A percentile compares a stretch with the other conserved stretches of the same genome.
phyloP scores from a whole-genome alignment of 1,140 invertebrate species.

The Zaprionus gabonicus region DNA sequence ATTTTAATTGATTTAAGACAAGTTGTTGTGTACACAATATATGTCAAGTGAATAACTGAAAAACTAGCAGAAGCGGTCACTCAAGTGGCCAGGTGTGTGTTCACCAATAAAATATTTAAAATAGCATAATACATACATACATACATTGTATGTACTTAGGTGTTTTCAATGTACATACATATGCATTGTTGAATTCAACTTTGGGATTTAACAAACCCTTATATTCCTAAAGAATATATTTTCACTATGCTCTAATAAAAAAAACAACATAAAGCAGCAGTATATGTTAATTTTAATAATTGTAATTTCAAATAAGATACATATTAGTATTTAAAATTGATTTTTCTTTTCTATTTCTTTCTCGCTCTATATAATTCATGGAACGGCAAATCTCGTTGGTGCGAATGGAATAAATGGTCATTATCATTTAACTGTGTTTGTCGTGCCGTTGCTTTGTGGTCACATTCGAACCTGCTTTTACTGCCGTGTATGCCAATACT shows the following conservation, averaged over 20 bases:
- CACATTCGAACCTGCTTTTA: slow-evolving; percentile 58
- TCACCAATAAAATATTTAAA: slow-evolving; percentile 26
- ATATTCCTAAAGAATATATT: not conserved
- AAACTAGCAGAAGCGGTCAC: slow-evolving; percentile 8
- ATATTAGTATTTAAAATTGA: slow-evolving; percentile 74
- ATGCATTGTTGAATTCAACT: not conserved
- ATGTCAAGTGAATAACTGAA: not conserved
- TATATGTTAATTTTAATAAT: slow-evolving; percentile 23
- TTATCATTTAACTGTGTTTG: slow-evolving; percentile 50
- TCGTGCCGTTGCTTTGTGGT: slow-evolving; percentile 41
- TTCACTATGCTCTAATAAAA: not conserved
- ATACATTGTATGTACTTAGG: slow-evolving; percentile 15
- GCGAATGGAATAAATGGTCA: slow-evolving; percentile 66
- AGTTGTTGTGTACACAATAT: slow-evolving; percentile 3
- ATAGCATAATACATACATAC: slow-evolving; percentile 14
- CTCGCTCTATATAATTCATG: slow-evolving; percentile 56
- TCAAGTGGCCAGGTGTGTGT: slow-evolving; percentile 25
- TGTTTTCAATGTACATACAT: slow-evolving; percentile 5
- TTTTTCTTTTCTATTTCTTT: slow-evolving; percentile 72
- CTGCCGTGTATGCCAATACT: slow-evolving; percentile 52
- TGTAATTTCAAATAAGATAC: slow-evolving; percentile 54
- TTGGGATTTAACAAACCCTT: not conserved
- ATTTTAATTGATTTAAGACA: slow-evolving; percentile 5
- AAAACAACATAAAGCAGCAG: not conserved
- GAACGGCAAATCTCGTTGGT: slow-evolving; percentile 50